A percentile compares a stretch with the other conserved stretches of the same genome.
Conservation (phyloP, 2,113 vertebrate species). For the Anguilla rostrata region DNA sequence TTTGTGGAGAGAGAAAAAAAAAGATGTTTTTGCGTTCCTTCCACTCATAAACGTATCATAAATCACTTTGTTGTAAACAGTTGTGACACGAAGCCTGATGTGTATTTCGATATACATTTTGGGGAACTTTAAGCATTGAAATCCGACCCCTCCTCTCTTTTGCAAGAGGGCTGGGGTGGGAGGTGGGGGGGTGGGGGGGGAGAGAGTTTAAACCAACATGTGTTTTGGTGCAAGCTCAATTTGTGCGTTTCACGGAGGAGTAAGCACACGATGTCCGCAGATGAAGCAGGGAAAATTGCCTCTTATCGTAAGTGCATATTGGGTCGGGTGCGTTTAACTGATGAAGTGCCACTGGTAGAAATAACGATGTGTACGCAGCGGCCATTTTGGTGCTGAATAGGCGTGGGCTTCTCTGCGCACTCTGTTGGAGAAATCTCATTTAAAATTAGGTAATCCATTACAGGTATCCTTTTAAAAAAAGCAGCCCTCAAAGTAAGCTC, state of each 20-base stretch:
- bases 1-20: neutral
- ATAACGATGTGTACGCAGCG: conserved; percentile 45
- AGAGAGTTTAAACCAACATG: conserved; percentile 36
- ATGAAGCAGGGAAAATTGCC: conserved; percentile 54
- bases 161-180: conserved; percentile 22
- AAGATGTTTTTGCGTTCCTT: conserved; percentile 49
- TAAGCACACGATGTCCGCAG: conserved; percentile 47
- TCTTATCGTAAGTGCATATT: conserved; percentile 60
- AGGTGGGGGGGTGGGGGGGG: conserved; percentile 46
- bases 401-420: neutral
- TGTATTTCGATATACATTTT: conserved; percentile 71
- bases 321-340: conserved; percentile 51
- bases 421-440: conserved; percentile 1
- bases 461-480: neutral
- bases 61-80: conserved; percentile 78
- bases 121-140: conserved; percentile 66
- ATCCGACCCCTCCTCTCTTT: conserved; percentile 61
- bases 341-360: conserved; percentile 60
- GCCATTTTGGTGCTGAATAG: conserved; percentile 30
- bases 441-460: conserved; percentile 14
- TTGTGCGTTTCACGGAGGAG: conserved; percentile 27
- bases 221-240: conserved; percentile 42
- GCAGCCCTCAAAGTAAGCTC: neutral
- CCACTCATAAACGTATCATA: conserved; percentile 64
- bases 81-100: conserved; percentile 72